Evolutionary conservation across 2,888 invertebrate genomes (phyloP), one percentile per base, ranked within the genome.

Genomic region (Sipha maydis): DNA sequence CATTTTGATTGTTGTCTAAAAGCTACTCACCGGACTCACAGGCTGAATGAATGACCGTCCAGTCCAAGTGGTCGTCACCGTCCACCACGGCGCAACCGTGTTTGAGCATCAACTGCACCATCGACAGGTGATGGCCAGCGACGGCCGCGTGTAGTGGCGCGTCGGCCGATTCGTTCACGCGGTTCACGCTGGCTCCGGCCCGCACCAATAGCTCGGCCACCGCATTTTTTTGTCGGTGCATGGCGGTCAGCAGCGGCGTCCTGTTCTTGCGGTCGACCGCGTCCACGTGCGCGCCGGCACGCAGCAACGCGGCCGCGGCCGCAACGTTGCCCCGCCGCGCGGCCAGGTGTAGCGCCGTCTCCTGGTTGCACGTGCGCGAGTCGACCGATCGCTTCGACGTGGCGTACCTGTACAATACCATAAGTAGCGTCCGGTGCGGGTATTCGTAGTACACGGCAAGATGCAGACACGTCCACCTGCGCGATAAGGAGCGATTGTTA

Each of bases 401-500:
- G 11, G 21, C 56, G 28, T 14, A 11, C 4, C 7, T n/a, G 11
- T 61, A 0, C 38, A 79, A 2, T 7, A 86, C 28, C 11, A 28
- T 28, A 38, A 17, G 2, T 4, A 86, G 28, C 17, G 67, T 79
- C 25, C 28, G 21, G 2, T 2, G 4, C 4, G 86, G 79, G 14
- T 21, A 73, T 3, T 38, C 17, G 56, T 28, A 34, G 48, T 25
- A 28, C 0, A 86, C 79, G 19, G 79, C 86, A 0, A 21, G 56
- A 79, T 86, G 86, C 21, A 86, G 56, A 38, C 86, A 86, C 28
- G 86, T 79, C 86, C 86, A 79, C 21, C 86, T 86, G 69, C 21
- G 14, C 11, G 8, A 48, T 1, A 48, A 14, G 14, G 2, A 48
- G 14, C 14, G 1, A 48, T 48, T 14, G 0, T 14, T 48, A 48